Evolutionary conservation across 2,888 invertebrate species (phyloP).

Genomic region (Hydrotaea diabolus): DNA sequence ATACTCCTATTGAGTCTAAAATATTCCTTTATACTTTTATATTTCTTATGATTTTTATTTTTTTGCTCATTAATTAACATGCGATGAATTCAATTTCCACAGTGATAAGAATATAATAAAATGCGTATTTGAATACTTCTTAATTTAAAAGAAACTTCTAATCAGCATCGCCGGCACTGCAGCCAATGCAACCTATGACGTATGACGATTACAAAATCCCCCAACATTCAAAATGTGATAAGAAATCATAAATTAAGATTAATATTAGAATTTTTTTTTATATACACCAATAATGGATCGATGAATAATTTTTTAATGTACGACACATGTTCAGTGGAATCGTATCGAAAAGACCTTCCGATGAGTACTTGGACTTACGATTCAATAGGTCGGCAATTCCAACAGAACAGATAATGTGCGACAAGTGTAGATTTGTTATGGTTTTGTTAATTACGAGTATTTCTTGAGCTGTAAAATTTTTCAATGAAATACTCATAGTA

Average conservation of each 20-base stretch:
- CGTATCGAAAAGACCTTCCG: too few relatives aligned
- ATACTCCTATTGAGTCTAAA: too few relatives aligned
- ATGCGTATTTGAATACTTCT: conserved; percentile 4
- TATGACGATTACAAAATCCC: background rate
- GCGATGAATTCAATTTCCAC: background rate
- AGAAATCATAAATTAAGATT: background rate
- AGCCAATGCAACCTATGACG: background rate
- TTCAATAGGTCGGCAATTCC: too few relatives aligned
- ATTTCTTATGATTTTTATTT: background rate
- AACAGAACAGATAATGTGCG: too few relatives aligned
- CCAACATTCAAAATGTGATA: background rate
- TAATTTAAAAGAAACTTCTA: background rate
- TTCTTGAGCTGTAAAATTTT: too few relatives aligned
- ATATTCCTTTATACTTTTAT: background rate
- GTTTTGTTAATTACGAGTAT: too few relatives aligned
- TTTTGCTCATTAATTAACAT: background rate
- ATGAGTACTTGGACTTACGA: too few relatives aligned
- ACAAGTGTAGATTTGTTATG: too few relatives aligned
- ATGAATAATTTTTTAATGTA: too few relatives aligned
- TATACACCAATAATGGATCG: background rate
- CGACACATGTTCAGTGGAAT: too few relatives aligned
- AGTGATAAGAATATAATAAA: background rate
- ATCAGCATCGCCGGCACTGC: background rate
- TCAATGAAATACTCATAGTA: too few relatives aligned
- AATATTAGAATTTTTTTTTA: background rate